Conservation (phyloP, 1,140 invertebrate species). For the Pissodes strobi region DNA sequence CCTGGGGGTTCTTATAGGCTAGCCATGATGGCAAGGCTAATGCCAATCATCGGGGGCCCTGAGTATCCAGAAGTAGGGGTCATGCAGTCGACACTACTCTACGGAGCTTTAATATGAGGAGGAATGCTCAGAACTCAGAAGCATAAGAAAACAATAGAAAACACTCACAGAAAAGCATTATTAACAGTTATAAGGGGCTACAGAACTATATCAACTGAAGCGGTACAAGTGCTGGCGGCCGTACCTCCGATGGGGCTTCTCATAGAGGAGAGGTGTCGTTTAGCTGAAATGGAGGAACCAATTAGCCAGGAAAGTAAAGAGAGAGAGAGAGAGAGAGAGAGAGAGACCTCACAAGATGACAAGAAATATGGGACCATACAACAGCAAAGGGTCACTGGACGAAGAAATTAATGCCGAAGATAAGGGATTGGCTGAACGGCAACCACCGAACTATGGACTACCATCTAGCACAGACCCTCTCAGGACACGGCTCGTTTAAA, state of each 20-base stretch:
- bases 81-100: background rate
- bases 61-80: background rate
- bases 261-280: background rate
- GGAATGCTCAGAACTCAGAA: background rate
- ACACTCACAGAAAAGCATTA: background rate
- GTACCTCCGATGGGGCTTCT: background rate
- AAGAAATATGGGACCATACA: background rate
- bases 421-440: slow-evolving; percentile 31
- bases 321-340: too few species aligned
- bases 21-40: background rate
- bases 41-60: background rate
- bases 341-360: too few species aligned
- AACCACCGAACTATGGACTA: slow-evolving; percentile 32
- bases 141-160: background rate
- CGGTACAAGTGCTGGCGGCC: background rate
- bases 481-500: slow-evolving; percentile 37
- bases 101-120: background rate
- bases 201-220: background rate
- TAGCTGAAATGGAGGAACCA: too few species aligned
- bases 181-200: background rate
- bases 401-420: slow-evolving; percentile 31
- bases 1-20: background rate
- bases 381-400: slow-evolving; percentile 35
- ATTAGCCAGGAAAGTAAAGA: too few species aligned
- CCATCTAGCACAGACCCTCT: slow-evolving; percentile 38